Base-by-base conservation (phyloP, 2,888 invertebrate genomes). In the Artemia sp. region DNA sequence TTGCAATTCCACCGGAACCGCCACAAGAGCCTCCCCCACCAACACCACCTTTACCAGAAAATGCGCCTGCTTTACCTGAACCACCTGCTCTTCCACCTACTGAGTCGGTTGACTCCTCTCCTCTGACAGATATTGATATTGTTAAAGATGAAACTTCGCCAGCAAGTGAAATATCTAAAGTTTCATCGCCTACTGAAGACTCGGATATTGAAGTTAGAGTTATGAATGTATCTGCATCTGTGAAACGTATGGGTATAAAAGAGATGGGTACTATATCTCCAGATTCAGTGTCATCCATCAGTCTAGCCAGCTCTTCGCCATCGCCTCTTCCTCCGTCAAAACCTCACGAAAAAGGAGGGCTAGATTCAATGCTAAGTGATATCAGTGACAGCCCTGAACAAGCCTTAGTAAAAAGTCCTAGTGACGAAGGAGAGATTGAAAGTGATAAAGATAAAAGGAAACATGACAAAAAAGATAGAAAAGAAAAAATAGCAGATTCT, bases 21-120 rank as follows among this genome's bases (percentile, higher is more conserved):
- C 38, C 38, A 6, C 38, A 38, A 38, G 69, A 67, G 12, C 70
- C 71, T 4, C 70, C 70, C 19, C 53, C 71, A 64, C 72, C 72
- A 8, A 70, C 71, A 51, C 68, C 66, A 7, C 67, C 70, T 19
- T 71, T 71, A n/a, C 58, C 66, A 38, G 11, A 66, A 12, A 67
- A 52, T 53, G 51, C 69, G 19, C 69, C 69, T 6, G 70, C 71
- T 19, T 70, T 70, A 12, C 69, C 70, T 51, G 52, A n/a, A 19
- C n/a, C 51, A 7, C 69, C 71, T 12, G 58, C 68, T 8, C 69
- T 53, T 19, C 51, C 64, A 51, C 19, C 12, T 12, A 68, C 66
- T 51, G 70, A 69, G 24, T 67, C 52, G 12, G 70, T 67, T 64
- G 14, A 68, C 12, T 14, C 24, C 8, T n/a, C 58, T 19, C 58